A percentile compares a stretch with the other conserved stretches of the same genome.
Evolutionary conservation across 2,888 invertebrate genomes (phyloP).

Genomic region (Cremastobaeus sp.): DNA sequence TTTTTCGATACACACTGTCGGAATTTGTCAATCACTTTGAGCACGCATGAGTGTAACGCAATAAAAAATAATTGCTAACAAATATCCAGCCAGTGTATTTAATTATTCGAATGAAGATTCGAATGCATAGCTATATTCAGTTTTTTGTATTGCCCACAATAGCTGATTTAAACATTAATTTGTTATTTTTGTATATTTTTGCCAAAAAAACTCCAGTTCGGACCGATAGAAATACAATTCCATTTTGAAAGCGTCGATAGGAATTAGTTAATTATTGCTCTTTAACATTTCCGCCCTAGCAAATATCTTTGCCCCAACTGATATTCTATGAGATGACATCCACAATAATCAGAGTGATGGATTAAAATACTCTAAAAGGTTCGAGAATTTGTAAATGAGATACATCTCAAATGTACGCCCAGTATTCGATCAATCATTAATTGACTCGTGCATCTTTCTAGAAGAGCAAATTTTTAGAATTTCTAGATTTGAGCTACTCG

Average conservation of each 20-base stretch:
- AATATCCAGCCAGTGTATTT: slow-evolving; percentile 7
- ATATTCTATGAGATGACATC: slow-evolving; percentile 19
- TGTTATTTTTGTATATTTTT: neutral
- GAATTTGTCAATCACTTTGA: slow-evolving; percentile 20
- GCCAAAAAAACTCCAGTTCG: no score
- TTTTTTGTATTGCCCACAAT: neutral
- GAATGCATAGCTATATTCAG: neutral
- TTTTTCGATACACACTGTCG: slow-evolving; percentile 20
- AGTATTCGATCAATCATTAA: slow-evolving; percentile 30
- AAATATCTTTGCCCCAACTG: no score
- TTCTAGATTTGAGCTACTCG: slow-evolving; percentile 8
- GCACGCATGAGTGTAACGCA: slow-evolving; percentile 9
- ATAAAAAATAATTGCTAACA: slow-evolving; percentile 22
- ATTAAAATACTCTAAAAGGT: slow-evolving; percentile 26
- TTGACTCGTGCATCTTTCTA: slow-evolving; percentile 26
- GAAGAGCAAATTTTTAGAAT: slow-evolving; percentile 23
- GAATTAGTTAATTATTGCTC: neutral
- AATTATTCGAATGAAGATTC: slow-evolving; percentile 17
- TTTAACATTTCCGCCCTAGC: slow-evolving; percentile 15
- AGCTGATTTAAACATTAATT: no score
- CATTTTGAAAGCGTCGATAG: neutral
- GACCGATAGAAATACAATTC: no score
- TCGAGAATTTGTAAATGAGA: slow-evolving; percentile 26
- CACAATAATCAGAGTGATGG: slow-evolving; percentile 29
- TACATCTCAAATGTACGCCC: slow-evolving; percentile 8